These are phyloP conservation scores for Deilephila elpenor DNA, from an alignment of 2,888 invertebrate species.

Conservation along the genomic window DNA sequence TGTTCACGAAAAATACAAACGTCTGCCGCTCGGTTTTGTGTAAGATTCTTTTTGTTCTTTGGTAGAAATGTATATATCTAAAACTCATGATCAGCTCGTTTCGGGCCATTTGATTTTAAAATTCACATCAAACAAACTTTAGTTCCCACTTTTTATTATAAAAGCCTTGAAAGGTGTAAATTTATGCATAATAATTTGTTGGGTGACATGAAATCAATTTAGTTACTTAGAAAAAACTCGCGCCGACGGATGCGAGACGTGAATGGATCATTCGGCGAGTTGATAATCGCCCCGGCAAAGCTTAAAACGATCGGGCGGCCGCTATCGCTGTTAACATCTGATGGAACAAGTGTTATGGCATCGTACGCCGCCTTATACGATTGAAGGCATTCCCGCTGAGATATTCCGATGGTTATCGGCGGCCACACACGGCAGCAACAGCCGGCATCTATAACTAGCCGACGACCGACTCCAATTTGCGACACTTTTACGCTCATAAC, in stretches of 20 bases:
- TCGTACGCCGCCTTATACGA: conserved; percentile 72
- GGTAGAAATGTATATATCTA: background rate
- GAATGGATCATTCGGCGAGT: conserved; percentile 61
- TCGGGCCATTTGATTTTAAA: background rate
- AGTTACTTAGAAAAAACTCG: conserved; percentile 1
- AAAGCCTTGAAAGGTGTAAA: background rate
- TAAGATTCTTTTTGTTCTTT: background rate
- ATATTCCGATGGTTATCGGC: conserved; percentile 72
- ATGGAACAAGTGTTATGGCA: conserved; percentile 79
- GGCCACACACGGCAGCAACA: conserved; percentile 70
- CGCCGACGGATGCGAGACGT: conserved; percentile 41
- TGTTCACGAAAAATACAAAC: conserved; percentile 73
- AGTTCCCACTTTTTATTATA: background rate
- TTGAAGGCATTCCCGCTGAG: conserved; percentile 64
- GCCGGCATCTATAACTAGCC: conserved; percentile 65
- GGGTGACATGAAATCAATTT: conserved; percentile 9
- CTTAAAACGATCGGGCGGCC: conserved; percentile 53
- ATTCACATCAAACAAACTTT: background rate
- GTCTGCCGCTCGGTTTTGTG: conserved; percentile 45
- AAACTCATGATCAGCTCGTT: background rate
- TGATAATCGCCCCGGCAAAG: conserved; percentile 66
- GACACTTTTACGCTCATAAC: conserved; percentile 73
- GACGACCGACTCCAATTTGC: conserved; percentile 68
- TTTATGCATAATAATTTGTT: conserved; percentile 11
- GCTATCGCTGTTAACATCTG: conserved; percentile 71